Evolutionary conservation across 2,113 vertebrate genomes (phyloP), one percentile per base, ranked within the genome.

Genomic region (Erinaceus europaeus): DNA sequence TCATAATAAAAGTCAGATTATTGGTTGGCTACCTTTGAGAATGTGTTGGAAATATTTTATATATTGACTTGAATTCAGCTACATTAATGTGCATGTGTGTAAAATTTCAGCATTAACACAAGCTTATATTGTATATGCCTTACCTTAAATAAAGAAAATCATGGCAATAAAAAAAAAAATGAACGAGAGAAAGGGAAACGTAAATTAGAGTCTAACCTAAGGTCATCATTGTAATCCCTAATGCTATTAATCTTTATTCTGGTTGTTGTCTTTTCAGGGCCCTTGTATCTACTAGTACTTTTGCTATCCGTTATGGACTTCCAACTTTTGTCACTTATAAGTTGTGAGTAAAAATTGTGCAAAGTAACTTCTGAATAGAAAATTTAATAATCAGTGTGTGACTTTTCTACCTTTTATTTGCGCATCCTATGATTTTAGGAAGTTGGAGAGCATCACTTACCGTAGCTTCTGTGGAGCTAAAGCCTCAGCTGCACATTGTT

Each of bases 51-150:
- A 57, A 67, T 71, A 71, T 62, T 86, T 68, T 55, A 46, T 36
- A 48, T 78, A 12, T 77, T 72, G 42, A 72, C 52, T 85, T 88
- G n/a, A 9, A 21, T 77, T 71, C 71, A 38, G n/a, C 25, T 18
- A 17, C 52, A 25, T 2, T 40, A 40, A 9, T 68, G 10, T 73
- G 62, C 73, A 42, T 7, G 62, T 21, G 62, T 15, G 27, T 18
- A 76, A 59, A 72, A 36, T 65, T 29, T 87, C 36, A 90, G 59
- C 12, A 42, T 23, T 11, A 36, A 72, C 53, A 2, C 53, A 23
- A 25, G 57, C 1, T 69, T 73, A 68, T 38, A 42, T 38, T 82
- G 17, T 89, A 5, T 78, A 18, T 2, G n/a, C 29, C 82, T 67
- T 36, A 61, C 9, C 50, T 80, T 18, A 17, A 12, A 20, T 83